Evolutionary conservation across 2,113 vertebrate species (phyloP), one percentile per base, ranked within the genome.

Genomic region (Spilogale gracilis): DNA sequence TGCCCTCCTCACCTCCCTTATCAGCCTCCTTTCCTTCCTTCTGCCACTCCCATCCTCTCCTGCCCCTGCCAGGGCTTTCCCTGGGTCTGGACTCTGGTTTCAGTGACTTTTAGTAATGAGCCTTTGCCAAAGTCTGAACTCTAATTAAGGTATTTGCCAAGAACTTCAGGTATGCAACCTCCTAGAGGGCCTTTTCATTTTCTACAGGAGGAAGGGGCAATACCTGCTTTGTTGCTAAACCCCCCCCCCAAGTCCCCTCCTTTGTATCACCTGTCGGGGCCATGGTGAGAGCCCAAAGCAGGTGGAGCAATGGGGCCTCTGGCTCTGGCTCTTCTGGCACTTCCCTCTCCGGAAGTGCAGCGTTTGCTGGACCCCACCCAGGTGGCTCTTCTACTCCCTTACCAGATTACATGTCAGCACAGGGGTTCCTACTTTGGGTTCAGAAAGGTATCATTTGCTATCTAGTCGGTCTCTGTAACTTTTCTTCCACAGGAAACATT

Each of bases 261-360:
- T 79, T 45, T 17, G 60, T 21, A 3, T 18, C 25, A 9, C 20
- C 25, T 61, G 20, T 4, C 48, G 6, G 0, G 17, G 14, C 11
- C 0, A 1, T 3, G 1, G n/a, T 10, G 56, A 61, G 12, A 76
- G 12, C 32, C 45, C 0, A 0, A 20, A 17, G 43, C 61, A 17
- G 21, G 38, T 17, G 1, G n/a, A 32, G 61, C 43, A 38, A 30
- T 17, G 43, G 30, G 4, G 8, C 14, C 0, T 1, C 16, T 21
- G 4, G 1, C 23, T 83, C 23, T 2, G 9, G n/a, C 38, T 71
- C 86, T 30, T 0, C 9, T 30, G 52, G 45, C 30, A 5, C 83
- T 17, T 18, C 16, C 43, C 78, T 10, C n/a, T 14, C 45, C 20
- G n/a, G 17, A 60, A n/a, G 9, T 18, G 43, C 7, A 27, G 3